A percentile compares a stretch with the other conserved stretches of the same genome.
These are phyloP conservation scores for Rhea americana DNA, from an alignment of 2,113 vertebrate genomes.

Conservation along the genomic window DNA sequence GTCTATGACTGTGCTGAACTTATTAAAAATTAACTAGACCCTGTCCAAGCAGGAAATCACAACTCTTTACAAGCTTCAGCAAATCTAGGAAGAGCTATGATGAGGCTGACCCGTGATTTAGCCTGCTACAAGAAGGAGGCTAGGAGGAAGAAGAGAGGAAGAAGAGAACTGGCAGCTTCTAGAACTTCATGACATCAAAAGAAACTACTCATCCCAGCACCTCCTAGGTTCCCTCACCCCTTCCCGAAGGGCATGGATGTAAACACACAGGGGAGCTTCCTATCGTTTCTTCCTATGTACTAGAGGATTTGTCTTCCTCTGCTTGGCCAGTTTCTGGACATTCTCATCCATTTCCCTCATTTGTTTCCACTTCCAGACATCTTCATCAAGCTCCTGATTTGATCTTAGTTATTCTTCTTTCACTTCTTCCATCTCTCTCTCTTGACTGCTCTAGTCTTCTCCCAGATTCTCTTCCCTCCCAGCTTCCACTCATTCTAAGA, in stretches of 20 bases:
- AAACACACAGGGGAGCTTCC: not conserved
- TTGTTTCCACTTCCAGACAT: not conserved
- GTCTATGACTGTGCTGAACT: fast-evolving
- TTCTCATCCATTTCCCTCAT: not conserved
- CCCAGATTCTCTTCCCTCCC: not conserved
- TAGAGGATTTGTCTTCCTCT: not conserved
- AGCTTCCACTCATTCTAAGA: not conserved
- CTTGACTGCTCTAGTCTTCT: too few species aligned
- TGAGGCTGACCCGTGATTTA: not conserved
- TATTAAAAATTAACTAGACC: not conserved
- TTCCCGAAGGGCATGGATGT: not conserved
- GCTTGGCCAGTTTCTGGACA: not conserved
- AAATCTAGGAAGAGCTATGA: not conserved
- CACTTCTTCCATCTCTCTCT: not conserved
- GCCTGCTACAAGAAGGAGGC: not conserved
- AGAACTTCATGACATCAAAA: not conserved
- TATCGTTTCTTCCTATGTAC: too few species aligned
- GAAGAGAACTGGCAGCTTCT: not conserved
- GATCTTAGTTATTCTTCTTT: not conserved
- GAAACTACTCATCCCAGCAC: not conserved
- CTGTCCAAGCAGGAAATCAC: not conserved
- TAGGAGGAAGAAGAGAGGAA: not conserved
- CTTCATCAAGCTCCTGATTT: not conserved
- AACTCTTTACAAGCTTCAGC: not conserved
- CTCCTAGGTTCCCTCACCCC: not conserved